Evolutionary conservation across 2,113 vertebrate genomes (phyloP).

Genomic region (Mungos mungo): DNA sequence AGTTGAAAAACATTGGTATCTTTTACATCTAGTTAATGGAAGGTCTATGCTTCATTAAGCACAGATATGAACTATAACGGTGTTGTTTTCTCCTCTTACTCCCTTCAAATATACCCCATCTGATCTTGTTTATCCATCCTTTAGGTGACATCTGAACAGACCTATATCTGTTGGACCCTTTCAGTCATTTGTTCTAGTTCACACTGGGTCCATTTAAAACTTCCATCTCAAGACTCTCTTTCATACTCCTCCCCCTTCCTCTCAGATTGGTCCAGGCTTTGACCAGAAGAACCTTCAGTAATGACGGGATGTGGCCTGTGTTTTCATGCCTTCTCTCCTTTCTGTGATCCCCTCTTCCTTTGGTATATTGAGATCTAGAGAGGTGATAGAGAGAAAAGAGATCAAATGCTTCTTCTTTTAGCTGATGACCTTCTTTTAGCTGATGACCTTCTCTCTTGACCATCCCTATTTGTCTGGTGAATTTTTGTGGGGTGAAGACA

Average conservation of each 20-base stretch:
- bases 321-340: not conserved
- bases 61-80: not conserved
- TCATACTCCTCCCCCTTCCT: not conserved
- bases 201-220: not conserved
- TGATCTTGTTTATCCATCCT: not conserved
- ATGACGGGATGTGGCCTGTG: rapidly evolving
- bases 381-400: not conserved
- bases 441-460: not conserved
- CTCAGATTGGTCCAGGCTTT: not conserved
- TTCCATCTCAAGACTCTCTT: not conserved
- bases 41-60: not conserved
- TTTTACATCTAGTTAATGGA: not conserved
- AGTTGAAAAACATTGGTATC: not conserved
- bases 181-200: not conserved
- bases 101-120: not conserved
- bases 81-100: not conserved
- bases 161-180: rapidly evolving
- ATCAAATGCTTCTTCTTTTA: not conserved
- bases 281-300: too few relatives aligned
- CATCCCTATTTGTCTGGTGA: not conserved
- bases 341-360: not conserved
- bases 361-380: not conserved
- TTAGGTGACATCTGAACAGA: not conserved
- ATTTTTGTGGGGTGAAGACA: not conserved
- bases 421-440: not conserved